Evolutionary conservation across 2,797 vertebrate species (phyloP).

Genomic region (Molossus alvarezi): DNA sequence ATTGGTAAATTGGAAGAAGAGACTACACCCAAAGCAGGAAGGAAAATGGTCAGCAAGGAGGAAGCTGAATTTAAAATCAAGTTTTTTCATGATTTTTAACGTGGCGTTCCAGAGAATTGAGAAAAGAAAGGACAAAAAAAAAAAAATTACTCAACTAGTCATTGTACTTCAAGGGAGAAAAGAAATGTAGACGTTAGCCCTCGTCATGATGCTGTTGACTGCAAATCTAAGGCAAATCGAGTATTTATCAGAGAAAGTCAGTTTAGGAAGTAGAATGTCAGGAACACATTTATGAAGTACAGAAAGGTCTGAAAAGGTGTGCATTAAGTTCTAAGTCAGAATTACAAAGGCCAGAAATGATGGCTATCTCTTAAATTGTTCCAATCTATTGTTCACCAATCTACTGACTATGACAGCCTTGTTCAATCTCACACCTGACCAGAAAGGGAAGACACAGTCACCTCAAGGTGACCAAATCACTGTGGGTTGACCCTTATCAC

Average conservation of each 20-base stretch:
- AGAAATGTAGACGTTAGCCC: not conserved
- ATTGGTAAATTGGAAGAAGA: not conserved
- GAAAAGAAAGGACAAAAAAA: not conserved
- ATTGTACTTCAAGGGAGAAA: not conserved
- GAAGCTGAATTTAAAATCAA: not conserved
- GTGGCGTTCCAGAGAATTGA: not conserved
- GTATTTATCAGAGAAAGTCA: slow-evolving; percentile 39
- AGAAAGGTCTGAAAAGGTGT: not conserved
- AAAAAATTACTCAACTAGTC: not conserved
- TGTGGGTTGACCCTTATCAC: not conserved
- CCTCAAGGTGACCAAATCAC: not conserved
- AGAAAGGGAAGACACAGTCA: not conserved
- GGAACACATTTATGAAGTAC: not conserved
- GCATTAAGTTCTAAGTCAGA: not conserved
- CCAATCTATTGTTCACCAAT: not conserved
- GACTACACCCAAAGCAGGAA: not conserved
- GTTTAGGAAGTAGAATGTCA: slow-evolving; percentile 45
- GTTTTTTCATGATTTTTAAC: slow-evolving; percentile 49
- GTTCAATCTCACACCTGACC: not conserved
- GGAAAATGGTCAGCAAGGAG: not conserved
- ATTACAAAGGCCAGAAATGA: slow-evolving; percentile 2
- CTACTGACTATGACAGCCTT: not conserved
- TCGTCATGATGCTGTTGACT: not conserved
- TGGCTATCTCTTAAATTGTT: not conserved
- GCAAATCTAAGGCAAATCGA: not conserved